Conservation (phyloP, 2,888 invertebrate genomes). For the Habrosyne pyritoides region DNA sequence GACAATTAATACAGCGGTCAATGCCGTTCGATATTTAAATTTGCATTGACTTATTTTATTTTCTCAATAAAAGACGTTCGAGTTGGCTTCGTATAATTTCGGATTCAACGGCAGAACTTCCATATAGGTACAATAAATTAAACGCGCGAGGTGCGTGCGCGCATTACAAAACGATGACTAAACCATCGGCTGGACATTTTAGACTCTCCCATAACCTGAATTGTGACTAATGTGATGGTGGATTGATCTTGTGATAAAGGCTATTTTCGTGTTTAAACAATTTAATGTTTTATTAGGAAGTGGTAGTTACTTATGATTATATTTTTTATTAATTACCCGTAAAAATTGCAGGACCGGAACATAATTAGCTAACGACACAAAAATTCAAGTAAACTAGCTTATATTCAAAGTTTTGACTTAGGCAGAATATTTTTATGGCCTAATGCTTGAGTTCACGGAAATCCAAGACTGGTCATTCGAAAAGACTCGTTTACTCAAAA, state of each 20-base stretch:
- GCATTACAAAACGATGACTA: constrained; percentile 77
- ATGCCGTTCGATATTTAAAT: constrained; percentile 23
- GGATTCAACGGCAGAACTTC: constrained; percentile 44
- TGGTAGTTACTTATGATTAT: too few species aligned
- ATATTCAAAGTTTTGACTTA: too few species aligned
- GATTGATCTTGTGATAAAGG: not conserved
- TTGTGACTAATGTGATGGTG: constrained; percentile 34
- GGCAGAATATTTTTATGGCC: not conserved
- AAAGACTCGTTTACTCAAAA: not conserved
- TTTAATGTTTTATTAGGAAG: too few species aligned
- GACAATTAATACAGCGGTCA: constrained; percentile 25
- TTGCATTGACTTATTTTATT: constrained; percentile 26
- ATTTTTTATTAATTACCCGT: too few species aligned
- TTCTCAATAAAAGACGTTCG: constrained; percentile 13
- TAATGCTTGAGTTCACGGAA: not conserved
- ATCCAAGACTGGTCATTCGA: not conserved
- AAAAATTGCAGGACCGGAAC: too few species aligned
- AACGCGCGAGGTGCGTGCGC: constrained; percentile 58
- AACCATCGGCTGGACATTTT: constrained; percentile 40
- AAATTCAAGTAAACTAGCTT: too few species aligned
- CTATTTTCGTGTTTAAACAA: too few species aligned
- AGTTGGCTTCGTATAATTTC: constrained; percentile 35
- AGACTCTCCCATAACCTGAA: constrained; percentile 43
- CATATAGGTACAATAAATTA: constrained; percentile 59
- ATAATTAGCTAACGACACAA: too few species aligned